Percentiles rank a stretch among this genome's conserved stretches.
Conservation (phyloP, 2,113 vertebrate species). For the Vanacampus margaritifer region DNA sequence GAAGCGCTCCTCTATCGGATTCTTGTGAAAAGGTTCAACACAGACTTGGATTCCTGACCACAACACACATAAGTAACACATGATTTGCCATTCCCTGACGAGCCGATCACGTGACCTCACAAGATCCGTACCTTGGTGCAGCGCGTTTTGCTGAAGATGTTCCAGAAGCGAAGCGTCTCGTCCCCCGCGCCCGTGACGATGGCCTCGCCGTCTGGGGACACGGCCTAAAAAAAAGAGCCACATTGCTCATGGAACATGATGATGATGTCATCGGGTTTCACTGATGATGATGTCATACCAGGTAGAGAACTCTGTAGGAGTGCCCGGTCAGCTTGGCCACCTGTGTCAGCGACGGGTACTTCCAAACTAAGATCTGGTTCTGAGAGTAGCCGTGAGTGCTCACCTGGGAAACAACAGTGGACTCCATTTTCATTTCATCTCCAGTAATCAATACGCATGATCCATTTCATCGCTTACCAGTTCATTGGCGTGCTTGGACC, state of each 20-base stretch:
- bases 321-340: constrained; percentile 80
- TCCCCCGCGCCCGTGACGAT: constrained; percentile 81
- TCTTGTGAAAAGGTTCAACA: constrained; percentile 80
- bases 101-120: not conserved
- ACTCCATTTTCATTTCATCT: too few species aligned
- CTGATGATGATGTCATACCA: constrained; percentile 55
- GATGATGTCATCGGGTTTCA: not conserved
- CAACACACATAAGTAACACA: not conserved
- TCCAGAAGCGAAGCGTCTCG: constrained; percentile 81
- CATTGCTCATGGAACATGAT: not conserved
- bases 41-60: constrained; percentile 78
- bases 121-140: constrained; percentile 73
- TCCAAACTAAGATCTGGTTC: constrained; percentile 82
- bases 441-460: too few species aligned
- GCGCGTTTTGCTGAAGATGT: constrained; percentile 81
- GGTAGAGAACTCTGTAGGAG: constrained; percentile 77
- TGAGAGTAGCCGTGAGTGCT: constrained; percentile 82
- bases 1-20: constrained; percentile 68
- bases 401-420: constrained; percentile 59
- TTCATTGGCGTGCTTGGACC: constrained; percentile 81
- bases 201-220: constrained; percentile 79
- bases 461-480: constrained; percentile 64
- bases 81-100: not conserved
- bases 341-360: constrained; percentile 76
- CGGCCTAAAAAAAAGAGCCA: constrained; percentile 54